Evolutionary conservation across 2,113 vertebrate genomes (phyloP).

Genomic region (Pachyramphus minor): DNA sequence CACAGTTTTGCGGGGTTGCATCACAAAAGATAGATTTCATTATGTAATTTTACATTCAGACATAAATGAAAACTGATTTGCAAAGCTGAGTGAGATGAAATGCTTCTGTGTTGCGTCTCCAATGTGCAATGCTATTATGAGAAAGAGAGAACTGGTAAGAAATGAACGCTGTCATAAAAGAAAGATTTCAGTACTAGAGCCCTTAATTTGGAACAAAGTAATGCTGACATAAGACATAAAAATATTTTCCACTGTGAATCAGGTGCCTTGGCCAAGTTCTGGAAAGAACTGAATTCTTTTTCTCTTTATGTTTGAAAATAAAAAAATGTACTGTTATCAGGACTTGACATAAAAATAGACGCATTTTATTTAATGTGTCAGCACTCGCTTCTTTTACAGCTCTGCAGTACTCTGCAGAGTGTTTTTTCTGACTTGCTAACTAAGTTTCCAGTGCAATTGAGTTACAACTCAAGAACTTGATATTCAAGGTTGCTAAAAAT

Average conservation of each 20-base stretch:
- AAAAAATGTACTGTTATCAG: slow-evolving; percentile 27
- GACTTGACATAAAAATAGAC: slow-evolving; percentile 38
- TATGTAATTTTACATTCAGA: background rate
- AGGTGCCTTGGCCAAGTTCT: background rate
- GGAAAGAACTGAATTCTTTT: slow-evolving; percentile 1
- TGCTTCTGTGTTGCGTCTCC: background rate
- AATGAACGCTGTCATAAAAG: background rate
- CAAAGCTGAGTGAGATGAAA: background rate
- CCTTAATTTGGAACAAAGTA: slow-evolving; percentile 10
- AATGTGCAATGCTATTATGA: background rate
- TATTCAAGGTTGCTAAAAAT: slow-evolving; percentile 23
- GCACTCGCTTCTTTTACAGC: background rate
- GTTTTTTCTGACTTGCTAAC: slow-evolving; percentile 7
- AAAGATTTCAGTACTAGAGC: background rate
- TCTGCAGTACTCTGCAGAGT: background rate
- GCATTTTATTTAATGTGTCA: slow-evolving; percentile 26
- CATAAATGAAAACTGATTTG: background rate
- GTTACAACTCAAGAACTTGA: slow-evolving; percentile 39
- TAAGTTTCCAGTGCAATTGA: slow-evolving; percentile 42
- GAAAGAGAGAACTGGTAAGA: background rate
- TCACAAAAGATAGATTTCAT: background rate
- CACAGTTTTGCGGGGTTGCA: background rate
- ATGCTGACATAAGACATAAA: background rate
- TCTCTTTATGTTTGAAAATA: slow-evolving; percentile 23
- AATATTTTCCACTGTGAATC: slow-evolving; percentile 31